Conservation (phyloP, 2,113 vertebrate genomes). For the Patagioenas fasciata region DNA sequence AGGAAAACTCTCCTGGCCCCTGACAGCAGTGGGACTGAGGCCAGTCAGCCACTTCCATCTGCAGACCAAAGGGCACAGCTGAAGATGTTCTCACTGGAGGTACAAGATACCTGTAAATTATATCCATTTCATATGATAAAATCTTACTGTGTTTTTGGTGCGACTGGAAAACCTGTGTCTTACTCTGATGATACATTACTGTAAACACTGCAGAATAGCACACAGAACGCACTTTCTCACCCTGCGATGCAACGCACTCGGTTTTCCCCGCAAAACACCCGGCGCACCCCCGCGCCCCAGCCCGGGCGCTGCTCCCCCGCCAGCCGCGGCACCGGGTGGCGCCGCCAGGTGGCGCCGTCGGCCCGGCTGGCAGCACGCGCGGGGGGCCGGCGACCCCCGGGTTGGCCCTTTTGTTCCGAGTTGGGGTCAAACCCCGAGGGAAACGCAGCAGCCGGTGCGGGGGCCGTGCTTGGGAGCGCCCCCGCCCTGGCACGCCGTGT, state of each 20-base stretch:
- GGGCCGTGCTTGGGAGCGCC: background rate
- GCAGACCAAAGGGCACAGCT: fast-evolving
- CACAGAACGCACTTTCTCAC: fast-evolving
- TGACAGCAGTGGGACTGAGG: background rate
- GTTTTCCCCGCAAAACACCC: background rate
- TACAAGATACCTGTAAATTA: fast-evolving
- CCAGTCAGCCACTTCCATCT: background rate
- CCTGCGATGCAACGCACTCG: fast-evolving
- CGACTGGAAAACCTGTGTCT: background rate
- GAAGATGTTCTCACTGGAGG: fast-evolving
- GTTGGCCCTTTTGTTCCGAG: background rate
- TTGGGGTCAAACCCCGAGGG: too few species aligned
- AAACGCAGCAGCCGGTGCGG: too few species aligned
- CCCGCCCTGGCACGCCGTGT: background rate
- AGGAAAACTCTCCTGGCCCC: background rate
- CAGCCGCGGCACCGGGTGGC: background rate
- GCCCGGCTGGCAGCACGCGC: background rate
- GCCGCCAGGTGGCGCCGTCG: background rate
- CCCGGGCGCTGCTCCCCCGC: background rate
- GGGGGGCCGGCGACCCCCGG: background rate
- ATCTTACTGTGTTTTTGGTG: fast-evolving
- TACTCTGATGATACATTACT: fast-evolving
- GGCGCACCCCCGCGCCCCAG: background rate
- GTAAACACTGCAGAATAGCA: background rate
- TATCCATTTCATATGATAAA: fast-evolving